A percentile compares a stretch with the other conserved stretches of the same genome.
Conservation (phyloP, 2,797 vertebrate genomes). For the Morus bassanus region DNA sequence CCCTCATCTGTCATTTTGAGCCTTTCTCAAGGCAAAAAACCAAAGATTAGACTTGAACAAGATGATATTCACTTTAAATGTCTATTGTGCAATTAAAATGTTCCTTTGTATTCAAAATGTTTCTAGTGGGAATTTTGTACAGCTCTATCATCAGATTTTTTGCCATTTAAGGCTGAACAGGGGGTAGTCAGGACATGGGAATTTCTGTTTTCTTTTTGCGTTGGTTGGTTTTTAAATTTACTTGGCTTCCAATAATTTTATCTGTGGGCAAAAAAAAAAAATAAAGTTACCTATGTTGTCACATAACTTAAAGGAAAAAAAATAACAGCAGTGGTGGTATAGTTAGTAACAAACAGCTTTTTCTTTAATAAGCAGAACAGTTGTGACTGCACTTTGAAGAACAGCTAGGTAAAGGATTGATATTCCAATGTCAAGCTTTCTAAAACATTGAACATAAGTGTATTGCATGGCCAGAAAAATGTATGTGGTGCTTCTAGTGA, state of each 20-base stretch:
- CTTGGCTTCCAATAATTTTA: background rate
- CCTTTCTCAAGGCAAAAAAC: slow-evolving; percentile 21
- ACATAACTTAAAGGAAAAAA: background rate
- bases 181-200: background rate
- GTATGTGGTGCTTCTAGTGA: background rate
- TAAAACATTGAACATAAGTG: background rate
- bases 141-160: background rate
- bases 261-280: background rate
- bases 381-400: background rate
- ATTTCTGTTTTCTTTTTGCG: background rate
- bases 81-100: slow-evolving; percentile 31
- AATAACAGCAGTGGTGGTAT: background rate
- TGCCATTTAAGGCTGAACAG: background rate
- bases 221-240: background rate
- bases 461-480: background rate
- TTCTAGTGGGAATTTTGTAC: background rate
- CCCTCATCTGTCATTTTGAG: background rate
- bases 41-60: slow-evolving; percentile 25
- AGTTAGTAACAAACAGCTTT: background rate
- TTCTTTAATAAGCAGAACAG: background rate
- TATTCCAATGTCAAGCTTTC: background rate
- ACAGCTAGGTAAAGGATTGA: background rate
- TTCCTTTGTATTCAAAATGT: background rate
- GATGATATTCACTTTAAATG: background rate
- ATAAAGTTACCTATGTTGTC: background rate